Conservation (phyloP, 2,888 invertebrate genomes). For the Lordiphosa fenestrarum region DNA sequence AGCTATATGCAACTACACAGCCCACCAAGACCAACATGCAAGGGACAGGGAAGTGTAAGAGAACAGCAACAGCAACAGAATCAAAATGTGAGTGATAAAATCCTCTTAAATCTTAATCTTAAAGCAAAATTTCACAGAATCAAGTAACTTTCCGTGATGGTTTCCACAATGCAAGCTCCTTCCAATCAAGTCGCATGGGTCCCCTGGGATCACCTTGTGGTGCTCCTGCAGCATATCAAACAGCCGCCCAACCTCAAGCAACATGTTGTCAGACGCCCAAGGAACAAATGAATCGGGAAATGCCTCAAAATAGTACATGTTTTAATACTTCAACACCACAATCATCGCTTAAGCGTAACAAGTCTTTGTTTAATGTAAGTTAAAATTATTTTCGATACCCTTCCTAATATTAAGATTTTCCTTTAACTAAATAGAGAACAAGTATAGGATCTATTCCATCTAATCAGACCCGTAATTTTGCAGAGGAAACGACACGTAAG, state of each 20-base stretch:
- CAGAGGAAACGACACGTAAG: too few species aligned
- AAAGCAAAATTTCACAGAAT: background rate
- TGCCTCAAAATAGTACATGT: background rate
- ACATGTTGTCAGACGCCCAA: background rate
- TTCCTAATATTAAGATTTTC: too few species aligned
- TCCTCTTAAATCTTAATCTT: too few species aligned
- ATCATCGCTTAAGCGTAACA: too few species aligned
- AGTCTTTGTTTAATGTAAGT: too few species aligned
- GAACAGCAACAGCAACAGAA: background rate
- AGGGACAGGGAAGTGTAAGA: background rate
- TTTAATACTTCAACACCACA: too few species aligned
- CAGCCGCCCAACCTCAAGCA: slow-evolving; percentile 1
- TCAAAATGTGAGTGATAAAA: background rate
- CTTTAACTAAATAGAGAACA: too few species aligned
- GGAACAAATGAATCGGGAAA: background rate
- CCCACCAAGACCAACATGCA: background rate
- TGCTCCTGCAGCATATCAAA: background rate
- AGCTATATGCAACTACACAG: slow-evolving; percentile 17
- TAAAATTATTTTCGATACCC: too few species aligned
- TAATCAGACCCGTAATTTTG: too few species aligned
- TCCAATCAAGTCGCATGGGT: background rate
- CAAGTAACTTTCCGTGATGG: background rate
- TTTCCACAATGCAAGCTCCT: background rate
- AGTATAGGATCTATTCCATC: too few species aligned
- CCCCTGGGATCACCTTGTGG: too few species aligned